Evolutionary conservation across 2,113 vertebrate species (phyloP).

Genomic region (Oncorhynchus keta): DNA sequence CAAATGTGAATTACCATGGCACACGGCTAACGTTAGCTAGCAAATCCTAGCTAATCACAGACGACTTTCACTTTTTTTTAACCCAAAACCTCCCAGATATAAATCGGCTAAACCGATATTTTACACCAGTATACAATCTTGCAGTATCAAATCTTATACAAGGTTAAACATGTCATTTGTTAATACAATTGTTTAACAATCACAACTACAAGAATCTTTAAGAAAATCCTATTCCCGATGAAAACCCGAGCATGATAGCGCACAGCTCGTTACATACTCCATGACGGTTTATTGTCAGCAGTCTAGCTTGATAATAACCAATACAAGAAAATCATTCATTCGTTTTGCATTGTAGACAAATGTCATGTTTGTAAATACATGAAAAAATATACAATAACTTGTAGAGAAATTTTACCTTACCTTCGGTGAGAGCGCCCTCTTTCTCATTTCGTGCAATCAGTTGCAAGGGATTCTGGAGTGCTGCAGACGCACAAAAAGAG

Average conservation of each 20-base stretch:
- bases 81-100: constrained; percentile 61
- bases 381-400: constrained; percentile 35
- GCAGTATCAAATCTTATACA: background rate
- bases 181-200: constrained; percentile 14
- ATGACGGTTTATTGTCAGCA: constrained; percentile 32
- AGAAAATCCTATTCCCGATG: constrained; percentile 38
- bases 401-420: constrained; percentile 49
- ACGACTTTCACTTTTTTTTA: constrained; percentile 63
- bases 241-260: constrained; percentile 31
- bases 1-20: background rate
- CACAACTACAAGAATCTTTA: background rate
- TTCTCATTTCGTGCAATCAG: constrained; percentile 59
- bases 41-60: constrained; percentile 6
- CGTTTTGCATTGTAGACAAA: constrained; percentile 14
- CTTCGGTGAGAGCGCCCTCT: constrained; percentile 72
- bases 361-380: constrained; percentile 50
- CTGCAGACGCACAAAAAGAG: constrained; percentile 33
- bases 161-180: background rate
- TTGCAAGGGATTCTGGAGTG: constrained; percentile 65
- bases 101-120: constrained; percentile 34
- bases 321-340: background rate
- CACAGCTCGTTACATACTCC: constrained; percentile 37
- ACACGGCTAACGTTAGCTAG: constrained; percentile 12
- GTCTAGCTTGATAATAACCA: background rate
- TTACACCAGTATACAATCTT: background rate